A percentile compares a stretch with the other conserved stretches of the same genome.
Evolutionary conservation across 2,797 vertebrate species (phyloP).

Genomic region (Lepus townsendii): DNA sequence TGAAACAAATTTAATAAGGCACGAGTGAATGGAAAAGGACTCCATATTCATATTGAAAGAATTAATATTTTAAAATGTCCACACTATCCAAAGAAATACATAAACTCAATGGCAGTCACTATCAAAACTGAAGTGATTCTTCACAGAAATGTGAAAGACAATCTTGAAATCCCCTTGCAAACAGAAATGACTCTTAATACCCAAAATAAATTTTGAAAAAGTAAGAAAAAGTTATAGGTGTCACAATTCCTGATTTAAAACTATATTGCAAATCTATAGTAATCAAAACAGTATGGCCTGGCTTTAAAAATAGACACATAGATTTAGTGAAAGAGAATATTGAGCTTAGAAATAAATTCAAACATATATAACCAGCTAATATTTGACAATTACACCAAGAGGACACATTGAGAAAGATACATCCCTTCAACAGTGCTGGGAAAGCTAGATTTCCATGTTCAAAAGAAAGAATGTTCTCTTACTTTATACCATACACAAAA

Average conservation of each 20-base stretch:
- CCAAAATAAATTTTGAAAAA: background rate
- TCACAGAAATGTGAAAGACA: background rate
- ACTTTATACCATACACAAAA: background rate
- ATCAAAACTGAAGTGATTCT: background rate
- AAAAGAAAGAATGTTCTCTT: background rate
- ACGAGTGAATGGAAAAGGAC: background rate
- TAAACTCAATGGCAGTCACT: background rate
- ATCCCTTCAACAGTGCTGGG: no score
- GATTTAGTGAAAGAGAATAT: background rate
- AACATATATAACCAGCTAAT: accelerated
- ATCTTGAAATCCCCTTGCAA: background rate
- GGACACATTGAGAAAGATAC: no score
- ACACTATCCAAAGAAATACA: background rate
- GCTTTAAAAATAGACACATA: background rate
- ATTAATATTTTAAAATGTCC: background rate
- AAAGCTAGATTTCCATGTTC: background rate
- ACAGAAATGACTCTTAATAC: background rate
- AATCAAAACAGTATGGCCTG: background rate
- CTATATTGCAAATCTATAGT: background rate
- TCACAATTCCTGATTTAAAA: background rate
- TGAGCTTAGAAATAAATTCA: background rate
- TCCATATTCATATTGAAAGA: background rate
- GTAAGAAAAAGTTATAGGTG: background rate
- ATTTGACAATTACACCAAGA: background rate
- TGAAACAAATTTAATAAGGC: background rate